Evolutionary conservation across 1,140 invertebrate species (phyloP), one percentile per base, ranked within the genome.

Genomic region (Melitaea cinxia): DNA sequence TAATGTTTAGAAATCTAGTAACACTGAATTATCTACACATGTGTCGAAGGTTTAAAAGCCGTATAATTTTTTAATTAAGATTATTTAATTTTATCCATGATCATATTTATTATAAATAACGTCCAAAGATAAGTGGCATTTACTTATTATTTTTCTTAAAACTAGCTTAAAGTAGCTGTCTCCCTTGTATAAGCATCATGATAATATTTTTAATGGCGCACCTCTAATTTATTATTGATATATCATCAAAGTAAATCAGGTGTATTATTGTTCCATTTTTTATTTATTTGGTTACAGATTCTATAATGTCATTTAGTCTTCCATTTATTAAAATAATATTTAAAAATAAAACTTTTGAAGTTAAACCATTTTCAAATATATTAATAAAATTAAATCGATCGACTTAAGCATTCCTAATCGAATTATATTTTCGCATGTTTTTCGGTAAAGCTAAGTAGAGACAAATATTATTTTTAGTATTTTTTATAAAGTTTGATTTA

Each of bases 151-250:
- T 47, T 23, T 23, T 14, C 42, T 47, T 47, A 47, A 47, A 47
- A 5, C 42, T 47, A 47, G 17, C 42, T 47, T 47, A 47, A 47
- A 47, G 14, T 47, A 47, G 42, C 42, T 47, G 42, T 47, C 42
- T 47, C 42, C 42, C 42, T 47, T 47, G 42, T 47, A 47, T 47
- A 47, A 47, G 19, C 42, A 23, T 23, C 42, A n/a, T 47, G 42
- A 23, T 47, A 23, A 21, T 17, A 3, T 21, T 19, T 12, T 7
- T 17, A 33, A 33, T 33, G 30, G 30, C 30, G 30, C 9, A 33
- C 12, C 30, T 33, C 7, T 28, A 0, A 42, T 19, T 7, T 0
- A 15, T n/a, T 39, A 12, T 39, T 15, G 14, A 37, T 15, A 17
- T 15, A 39, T 12, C 37, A 39, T 39, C 12, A 6, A 15, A 39